Conservation (phyloP, 2,888 invertebrate species). For the Drosophila demipolita region DNA sequence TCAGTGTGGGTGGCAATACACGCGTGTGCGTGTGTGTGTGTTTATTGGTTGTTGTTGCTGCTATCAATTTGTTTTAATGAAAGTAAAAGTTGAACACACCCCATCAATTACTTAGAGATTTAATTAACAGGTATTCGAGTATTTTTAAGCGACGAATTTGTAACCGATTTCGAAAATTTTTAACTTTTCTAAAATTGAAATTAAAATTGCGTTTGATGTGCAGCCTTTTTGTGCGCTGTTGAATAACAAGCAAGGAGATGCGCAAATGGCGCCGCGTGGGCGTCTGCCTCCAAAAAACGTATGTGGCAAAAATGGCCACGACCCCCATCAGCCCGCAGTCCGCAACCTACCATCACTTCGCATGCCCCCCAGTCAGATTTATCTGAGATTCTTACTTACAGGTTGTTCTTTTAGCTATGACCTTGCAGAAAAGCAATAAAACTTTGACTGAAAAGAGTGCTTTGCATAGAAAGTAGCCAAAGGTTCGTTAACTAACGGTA, state of each 20-base stretch:
- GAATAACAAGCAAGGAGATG: constrained; percentile 60
- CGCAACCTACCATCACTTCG: neutral
- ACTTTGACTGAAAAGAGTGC: constrained; percentile 29
- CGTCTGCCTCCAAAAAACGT: constrained; percentile 66
- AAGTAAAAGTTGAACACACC: constrained; percentile 55
- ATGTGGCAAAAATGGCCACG: constrained; percentile 30
- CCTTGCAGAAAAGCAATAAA: constrained; percentile 54
- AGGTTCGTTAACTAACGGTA: constrained; percentile 2
- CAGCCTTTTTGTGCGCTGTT: constrained; percentile 48
- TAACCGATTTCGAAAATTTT: neutral
- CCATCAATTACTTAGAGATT: constrained; percentile 46
- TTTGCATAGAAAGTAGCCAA: constrained; percentile 36
- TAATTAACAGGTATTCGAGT: constrained; percentile 34
- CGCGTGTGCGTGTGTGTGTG: constrained; percentile 12
- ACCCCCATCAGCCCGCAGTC: neutral
- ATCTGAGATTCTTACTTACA: constrained; percentile 67
- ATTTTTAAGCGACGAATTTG: neutral
- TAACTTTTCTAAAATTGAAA: neutral
- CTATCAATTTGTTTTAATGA: constrained; percentile 35
- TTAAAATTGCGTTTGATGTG: constrained; percentile 18
- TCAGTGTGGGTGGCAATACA: constrained; percentile 35
- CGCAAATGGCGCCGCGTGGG: constrained; percentile 73
- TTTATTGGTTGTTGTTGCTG: constrained; percentile 24
- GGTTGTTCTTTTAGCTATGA: constrained; percentile 62
- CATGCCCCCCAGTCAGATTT: constrained; percentile 14